Evolutionary conservation across 2,797 vertebrate genomes (phyloP).

Genomic region (Avahi laniger): DNA sequence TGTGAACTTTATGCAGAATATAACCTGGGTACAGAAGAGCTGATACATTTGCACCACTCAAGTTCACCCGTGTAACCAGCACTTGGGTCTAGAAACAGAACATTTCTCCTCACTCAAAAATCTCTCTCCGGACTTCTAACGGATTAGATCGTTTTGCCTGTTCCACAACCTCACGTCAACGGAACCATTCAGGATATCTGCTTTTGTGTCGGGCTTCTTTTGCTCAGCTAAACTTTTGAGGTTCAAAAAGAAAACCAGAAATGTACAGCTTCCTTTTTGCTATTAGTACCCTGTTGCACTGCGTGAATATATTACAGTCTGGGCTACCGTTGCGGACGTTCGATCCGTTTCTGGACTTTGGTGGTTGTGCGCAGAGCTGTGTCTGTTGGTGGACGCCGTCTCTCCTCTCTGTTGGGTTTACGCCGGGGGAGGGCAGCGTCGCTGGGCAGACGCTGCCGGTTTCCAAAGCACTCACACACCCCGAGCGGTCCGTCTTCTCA

Average conservation of each 20-base stretch:
- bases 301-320: fast-evolving
- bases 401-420: background rate
- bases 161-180: background rate
- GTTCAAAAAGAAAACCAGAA: background rate
- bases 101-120: background rate
- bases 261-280: background rate
- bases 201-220: background rate
- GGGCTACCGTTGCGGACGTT: background rate
- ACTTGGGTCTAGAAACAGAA: background rate
- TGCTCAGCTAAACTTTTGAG: background rate
- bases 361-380: background rate
- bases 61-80: too few relatives aligned
- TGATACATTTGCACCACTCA: background rate
- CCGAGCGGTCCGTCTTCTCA: too few relatives aligned
- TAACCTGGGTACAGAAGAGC: background rate
- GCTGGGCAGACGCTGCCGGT: background rate
- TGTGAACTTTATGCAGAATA: background rate
- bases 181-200: background rate
- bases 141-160: background rate
- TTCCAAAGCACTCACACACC: background rate
- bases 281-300: too few relatives aligned
- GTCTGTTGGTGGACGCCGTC: background rate
- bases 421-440: too few relatives aligned
- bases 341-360: background rate
- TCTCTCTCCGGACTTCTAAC: background rate